phyloP scores from a whole-genome alignment of 2,888 invertebrate species.

The Drosophila paramelanica region DNA sequence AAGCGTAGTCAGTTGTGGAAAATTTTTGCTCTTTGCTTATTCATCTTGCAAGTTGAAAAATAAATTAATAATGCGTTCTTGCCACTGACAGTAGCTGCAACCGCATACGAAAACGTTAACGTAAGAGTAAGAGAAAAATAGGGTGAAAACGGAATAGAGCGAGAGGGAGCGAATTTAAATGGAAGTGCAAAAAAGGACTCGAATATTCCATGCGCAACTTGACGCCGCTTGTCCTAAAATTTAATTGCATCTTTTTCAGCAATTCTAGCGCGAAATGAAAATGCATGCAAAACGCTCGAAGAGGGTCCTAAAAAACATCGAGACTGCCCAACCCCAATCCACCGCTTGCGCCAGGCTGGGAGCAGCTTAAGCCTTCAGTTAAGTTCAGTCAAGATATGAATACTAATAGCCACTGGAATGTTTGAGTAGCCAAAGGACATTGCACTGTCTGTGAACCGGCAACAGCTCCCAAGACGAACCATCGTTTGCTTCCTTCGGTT shows the following conservation, averaged over 20 bases:
- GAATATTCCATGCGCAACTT: constrained; percentile 42
- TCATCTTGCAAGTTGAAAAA: constrained; percentile 79
- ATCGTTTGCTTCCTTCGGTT: constrained; percentile 13
- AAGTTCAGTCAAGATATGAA: constrained; percentile 80
- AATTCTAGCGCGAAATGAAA: constrained; percentile 74
- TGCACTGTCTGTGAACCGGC: constrained; percentile 57
- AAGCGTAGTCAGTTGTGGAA: constrained; percentile 41
- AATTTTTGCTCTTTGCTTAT: constrained; percentile 79
- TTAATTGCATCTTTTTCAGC: constrained; percentile 79
- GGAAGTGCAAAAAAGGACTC: constrained; percentile 20
- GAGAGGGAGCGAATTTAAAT: neutral
- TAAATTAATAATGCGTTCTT: constrained; percentile 80
- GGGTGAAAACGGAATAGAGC: constrained; percentile 22
- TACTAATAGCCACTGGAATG: constrained; percentile 81
- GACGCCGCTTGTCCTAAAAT: constrained; percentile 61
- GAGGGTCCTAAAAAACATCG: constrained; percentile 31
- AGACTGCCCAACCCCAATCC: neutral
- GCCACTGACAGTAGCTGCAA: constrained; percentile 78
- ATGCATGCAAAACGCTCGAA: constrained; percentile 72
- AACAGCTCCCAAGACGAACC: constrained; percentile 49
- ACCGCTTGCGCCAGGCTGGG: neutral
- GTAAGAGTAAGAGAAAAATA: constrained; percentile 29
- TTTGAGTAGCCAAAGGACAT: constrained; percentile 79
- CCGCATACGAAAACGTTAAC: constrained; percentile 50
- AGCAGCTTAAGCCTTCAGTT: constrained; percentile 76